A percentile compares a stretch with the other conserved stretches of the same genome.
Evolutionary conservation across 2,888 invertebrate species (phyloP).

Genomic region (Tridacna crocea): DNA sequence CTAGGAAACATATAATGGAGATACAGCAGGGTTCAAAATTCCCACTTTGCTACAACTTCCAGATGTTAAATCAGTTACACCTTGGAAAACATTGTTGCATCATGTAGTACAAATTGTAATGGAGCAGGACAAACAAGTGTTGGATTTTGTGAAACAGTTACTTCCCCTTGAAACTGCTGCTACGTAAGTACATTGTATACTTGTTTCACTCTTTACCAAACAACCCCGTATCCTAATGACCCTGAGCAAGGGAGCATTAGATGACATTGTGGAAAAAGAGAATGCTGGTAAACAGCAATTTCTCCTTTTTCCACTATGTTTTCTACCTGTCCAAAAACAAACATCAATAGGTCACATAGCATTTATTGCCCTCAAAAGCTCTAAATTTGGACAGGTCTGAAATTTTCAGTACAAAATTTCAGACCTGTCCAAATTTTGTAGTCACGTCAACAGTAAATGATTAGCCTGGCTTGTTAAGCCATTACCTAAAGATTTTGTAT

Average conservation of each 20-base stretch:
- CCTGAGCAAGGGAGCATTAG: background rate
- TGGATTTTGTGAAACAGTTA: conserved; percentile 93
- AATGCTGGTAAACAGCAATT: background rate
- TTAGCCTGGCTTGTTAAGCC: too few species aligned
- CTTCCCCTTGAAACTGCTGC: conserved; percentile 91
- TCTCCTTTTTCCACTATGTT: background rate
- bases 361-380: too few species aligned
- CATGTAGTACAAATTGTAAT: conserved; percentile 86
- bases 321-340: background rate
- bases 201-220: background rate
- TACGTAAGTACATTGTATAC: conserved; percentile 52
- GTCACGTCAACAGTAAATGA: too few species aligned
- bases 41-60: conserved; percentile 83
- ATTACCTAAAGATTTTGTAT: too few species aligned
- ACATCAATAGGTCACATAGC: too few species aligned
- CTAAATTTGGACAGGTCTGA: too few species aligned
- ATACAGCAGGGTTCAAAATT: conserved; percentile 85
- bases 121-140: conserved; percentile 91
- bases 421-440: too few species aligned
- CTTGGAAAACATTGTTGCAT: conserved; percentile 84
- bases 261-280: background rate
- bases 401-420: too few species aligned
- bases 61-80: conserved; percentile 84
- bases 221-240: background rate
- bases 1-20: conserved; percentile 85